Percentiles rank a stretch among this genome's conserved stretches.
Evolutionary conservation across 2,113 vertebrate species (phyloP).

Genomic region (Lanius ludovicianus): DNA sequence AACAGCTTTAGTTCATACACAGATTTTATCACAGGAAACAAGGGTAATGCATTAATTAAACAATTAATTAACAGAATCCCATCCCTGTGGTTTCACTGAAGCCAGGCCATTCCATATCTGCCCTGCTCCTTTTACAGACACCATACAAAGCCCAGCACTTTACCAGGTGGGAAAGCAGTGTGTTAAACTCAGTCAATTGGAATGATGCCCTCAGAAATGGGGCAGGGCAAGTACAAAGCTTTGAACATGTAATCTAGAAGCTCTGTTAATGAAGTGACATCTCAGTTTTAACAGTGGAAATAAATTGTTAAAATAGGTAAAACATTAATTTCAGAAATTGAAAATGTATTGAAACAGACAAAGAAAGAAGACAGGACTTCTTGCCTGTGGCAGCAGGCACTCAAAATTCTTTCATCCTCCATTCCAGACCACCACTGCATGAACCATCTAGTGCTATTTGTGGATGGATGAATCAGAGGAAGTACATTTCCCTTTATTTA

Average conservation of each 20-base stretch:
- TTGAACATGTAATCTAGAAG: neutral
- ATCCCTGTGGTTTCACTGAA: neutral
- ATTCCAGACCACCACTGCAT: neutral
- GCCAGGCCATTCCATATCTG: neutral
- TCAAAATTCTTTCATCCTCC: neutral
- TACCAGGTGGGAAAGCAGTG: neutral
- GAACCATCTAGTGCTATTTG: neutral
- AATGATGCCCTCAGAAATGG: neutral
- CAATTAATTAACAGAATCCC: neutral
- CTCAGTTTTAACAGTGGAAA: neutral
- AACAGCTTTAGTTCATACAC: neutral
- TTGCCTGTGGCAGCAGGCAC: neutral
- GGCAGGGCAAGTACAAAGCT: neutral
- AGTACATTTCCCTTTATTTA: slow-evolving; percentile 24
- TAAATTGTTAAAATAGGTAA: neutral
- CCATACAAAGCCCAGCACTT: neutral
- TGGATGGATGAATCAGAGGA: neutral
- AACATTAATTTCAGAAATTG: neutral
- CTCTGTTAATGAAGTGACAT: neutral
- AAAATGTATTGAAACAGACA: neutral
- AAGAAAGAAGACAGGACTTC: neutral
- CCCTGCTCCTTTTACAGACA: neutral
- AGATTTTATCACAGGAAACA: neutral
- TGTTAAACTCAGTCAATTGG: neutral
- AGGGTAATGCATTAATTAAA: neutral